Evolutionary conservation across 2,888 invertebrate species (phyloP).

Genomic region (Vandiemenella viatica): DNA sequence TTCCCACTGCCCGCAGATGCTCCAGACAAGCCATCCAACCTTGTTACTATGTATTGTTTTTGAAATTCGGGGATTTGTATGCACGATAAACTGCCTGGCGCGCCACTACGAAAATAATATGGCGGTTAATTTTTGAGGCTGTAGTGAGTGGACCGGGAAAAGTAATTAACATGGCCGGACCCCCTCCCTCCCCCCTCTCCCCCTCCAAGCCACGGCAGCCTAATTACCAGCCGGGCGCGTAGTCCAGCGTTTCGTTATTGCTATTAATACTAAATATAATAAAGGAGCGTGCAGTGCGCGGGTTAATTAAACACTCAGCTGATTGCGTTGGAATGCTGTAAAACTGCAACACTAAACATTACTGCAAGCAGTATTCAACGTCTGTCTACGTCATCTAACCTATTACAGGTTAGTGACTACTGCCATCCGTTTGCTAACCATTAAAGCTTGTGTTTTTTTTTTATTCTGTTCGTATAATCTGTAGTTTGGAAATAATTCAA

Average conservation of each 20-base stretch:
- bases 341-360: no score
- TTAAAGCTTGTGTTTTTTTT: no score
- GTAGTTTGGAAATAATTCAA: no score
- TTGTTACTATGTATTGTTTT: constrained; percentile 5
- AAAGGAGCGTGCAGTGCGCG: no score
- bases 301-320: no score
- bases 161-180: background rate
- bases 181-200: background rate
- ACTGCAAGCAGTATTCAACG: no score
- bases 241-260: constrained; percentile 3
- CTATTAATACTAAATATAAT: constrained; percentile 8
- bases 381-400: no score
- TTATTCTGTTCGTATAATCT: no score
- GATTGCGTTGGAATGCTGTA: no score
- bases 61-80: constrained; percentile 5
- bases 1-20: background rate
- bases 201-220: background rate
- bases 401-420: no score
- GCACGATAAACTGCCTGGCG: constrained; percentile 1
- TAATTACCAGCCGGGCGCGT: background rate
- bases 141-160: background rate
- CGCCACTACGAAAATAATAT: constrained; percentile 3
- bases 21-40: background rate
- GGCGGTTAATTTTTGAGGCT: constrained; percentile 5
- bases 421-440: no score